These are phyloP conservation scores for Nephrocerus scutellatus DNA, from an alignment of 2,888 invertebrate genomes.

Conservation along the genomic window DNA sequence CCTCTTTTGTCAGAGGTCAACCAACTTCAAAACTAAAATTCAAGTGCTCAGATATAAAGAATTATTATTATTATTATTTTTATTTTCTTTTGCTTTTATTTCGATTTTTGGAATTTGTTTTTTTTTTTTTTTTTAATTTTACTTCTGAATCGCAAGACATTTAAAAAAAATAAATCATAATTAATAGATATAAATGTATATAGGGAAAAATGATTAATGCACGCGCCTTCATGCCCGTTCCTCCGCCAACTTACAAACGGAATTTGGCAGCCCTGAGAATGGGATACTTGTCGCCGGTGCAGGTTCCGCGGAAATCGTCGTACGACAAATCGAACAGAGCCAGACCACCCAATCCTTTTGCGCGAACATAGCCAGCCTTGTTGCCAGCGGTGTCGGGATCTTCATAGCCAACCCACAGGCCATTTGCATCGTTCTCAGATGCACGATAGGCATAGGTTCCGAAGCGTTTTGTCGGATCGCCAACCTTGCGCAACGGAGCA, in stretches of 20 bases:
- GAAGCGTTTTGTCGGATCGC: conserved; percentile 73
- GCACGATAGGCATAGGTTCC: conserved; percentile 75
- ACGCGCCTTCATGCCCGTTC: not conserved
- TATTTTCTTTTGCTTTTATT: no score
- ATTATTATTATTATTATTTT: no score
- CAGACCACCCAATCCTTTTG: conserved; percentile 70
- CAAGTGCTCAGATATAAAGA: no score
- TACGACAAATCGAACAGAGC: conserved; percentile 67
- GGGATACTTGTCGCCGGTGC: conserved; percentile 73
- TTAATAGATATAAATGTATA: no score
- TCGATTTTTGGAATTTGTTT: no score
- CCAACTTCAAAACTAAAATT: no score
- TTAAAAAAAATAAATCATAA: no score
- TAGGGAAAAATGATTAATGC: not conserved
- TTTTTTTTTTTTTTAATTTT: no score
- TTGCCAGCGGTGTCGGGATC: conserved; percentile 75
- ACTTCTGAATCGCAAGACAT: no score
- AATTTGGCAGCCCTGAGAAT: conserved; percentile 68
- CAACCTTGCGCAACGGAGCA: conserved; percentile 63
- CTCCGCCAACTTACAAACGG: conserved; percentile 44
- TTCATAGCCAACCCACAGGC: conserved; percentile 76
- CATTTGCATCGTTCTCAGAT: conserved; percentile 58
- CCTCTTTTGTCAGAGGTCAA: no score
- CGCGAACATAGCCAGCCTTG: conserved; percentile 66
- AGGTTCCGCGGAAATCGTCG: conserved; percentile 77